phyloP scores from a whole-genome alignment of 2,888 invertebrate genomes.

The Phyllotreta cruciferae region DNA sequence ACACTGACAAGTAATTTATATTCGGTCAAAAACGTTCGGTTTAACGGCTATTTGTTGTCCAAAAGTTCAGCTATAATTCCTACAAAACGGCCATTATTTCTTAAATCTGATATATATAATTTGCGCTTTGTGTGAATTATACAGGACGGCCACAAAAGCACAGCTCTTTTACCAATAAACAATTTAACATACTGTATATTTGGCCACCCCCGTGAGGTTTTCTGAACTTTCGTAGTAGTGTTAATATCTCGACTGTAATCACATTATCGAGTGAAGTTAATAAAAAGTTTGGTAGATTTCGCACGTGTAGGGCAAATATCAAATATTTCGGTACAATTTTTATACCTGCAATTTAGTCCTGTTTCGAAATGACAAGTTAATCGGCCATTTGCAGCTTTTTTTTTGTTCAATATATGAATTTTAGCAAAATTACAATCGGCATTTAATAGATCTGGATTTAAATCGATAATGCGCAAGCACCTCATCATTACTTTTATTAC shows the following conservation, averaged over 20 bases:
- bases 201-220: background rate
- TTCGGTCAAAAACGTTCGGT: conserved; percentile 30
- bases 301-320: conserved; percentile 18
- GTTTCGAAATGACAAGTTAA: conserved; percentile 22
- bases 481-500: background rate
- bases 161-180: too few species aligned
- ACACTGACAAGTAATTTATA: conserved; percentile 31
- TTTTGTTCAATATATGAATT: background rate
- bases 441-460: conserved; percentile 9
- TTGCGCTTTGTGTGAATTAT: too few species aligned
- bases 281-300: conserved; percentile 15
- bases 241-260: background rate
- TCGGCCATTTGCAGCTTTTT: conserved; percentile 9
- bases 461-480: background rate
- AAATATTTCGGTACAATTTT: too few species aligned
- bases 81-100: too few species aligned
- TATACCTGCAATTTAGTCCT: background rate
- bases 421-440: background rate
- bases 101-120: too few species aligned
- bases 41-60: background rate
- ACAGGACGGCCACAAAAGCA: too few species aligned
- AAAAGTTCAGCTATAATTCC: too few species aligned
- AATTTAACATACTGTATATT: too few species aligned
- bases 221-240: conserved; percentile 19
- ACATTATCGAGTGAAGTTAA: background rate